Evolutionary conservation across 2,113 vertebrate species (phyloP), one percentile per base, ranked within the genome.

Genomic region (Myrmecophaga tridactyla): DNA sequence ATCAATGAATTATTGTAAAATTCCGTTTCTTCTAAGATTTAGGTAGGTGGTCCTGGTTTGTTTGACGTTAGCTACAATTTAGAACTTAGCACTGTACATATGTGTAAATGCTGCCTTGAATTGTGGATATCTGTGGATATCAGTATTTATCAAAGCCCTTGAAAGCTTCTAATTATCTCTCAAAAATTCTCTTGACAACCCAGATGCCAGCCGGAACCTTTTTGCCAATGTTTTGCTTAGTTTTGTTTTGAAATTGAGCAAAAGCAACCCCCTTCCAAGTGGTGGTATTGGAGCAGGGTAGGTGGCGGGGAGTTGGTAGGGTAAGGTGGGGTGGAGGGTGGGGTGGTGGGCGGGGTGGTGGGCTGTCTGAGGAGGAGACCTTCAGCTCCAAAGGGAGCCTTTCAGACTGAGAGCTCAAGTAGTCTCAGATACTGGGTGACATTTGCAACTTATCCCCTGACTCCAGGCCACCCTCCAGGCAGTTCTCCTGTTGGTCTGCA

Each of bases 401-500:
- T 58, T 90, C 67, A 0, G 11, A 4, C 29, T 36, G 1, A 3
- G 58, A 72, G 25, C 70, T 48, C 31, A 1, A 3, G 31, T 20
- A 29, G 85, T 46, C 14, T 78, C 20, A 27, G 60, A 36, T 3
- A 0, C n/a, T 34, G 29, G 62, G 34, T 2, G 1, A 88, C 8
- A n/a, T 29, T 48, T 29, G 67, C 15, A 2, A 41, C 73, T 51
- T 17, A 62, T 92, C 58, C 78, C 73, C 69, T 34, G 12, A 10
- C 8, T 39, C 36, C 78, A 21, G 1, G 1, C 43, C 65, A 31
- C 25, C 75, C 75, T 21, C 7, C 27, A 63, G 31, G 15, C 17
- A 2, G 2, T 65, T 78, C 0, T 7, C 3, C n/a, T 53, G 0
- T 48, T 48, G 0, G 4, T 27, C 46, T 36, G 0, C 0, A 9